Evolutionary conservation across 2,113 vertebrate genomes (phyloP), one percentile per base, ranked within the genome.

Genomic region (Amblyornis subalaris): DNA sequence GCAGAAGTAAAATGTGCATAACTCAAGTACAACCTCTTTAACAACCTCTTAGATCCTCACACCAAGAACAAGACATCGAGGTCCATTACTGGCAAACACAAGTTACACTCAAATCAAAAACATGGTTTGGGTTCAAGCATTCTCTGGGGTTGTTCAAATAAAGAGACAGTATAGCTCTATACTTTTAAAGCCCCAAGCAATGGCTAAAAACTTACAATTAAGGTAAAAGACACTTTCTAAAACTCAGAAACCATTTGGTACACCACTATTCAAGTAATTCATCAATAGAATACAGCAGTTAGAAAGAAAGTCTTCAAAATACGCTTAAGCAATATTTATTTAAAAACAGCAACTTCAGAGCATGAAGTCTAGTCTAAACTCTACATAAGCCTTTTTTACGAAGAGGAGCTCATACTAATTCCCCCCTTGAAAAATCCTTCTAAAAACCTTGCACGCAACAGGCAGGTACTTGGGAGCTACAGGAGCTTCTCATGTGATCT

Each of bases 1-100:
- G 95, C 88, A 85, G 33, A 88, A 94, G 90, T 89, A 93, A 95
- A 96, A 98, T 74, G 80, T 89, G 89, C 90, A 10, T 80, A 77
- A 95, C 22, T 62, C 19, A 74, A 87, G 53, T 62, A 74, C 20
- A 61, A 35, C 9, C 9, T 73, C 8, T 36, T 71, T 82, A 53
- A 85, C 35, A 73, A 71, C 17, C 60, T 57, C 38, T 42, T 18
- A 35, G 23, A 90, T 83, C 79, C 74, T 80, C 44, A 55, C 26
- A 78, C 20, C 54, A 57, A 42, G 50, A 89, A 31, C 20, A 75
- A 54, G 85, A 80, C 76, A 57, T 0, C 10, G 28, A 67, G 31
- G 50, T 58, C 71, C 8, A 4, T 57, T 36, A 67, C 70, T 69
- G 87, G 74, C 44, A 89, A 88, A 78, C 35, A 65, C 31, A 88